These are phyloP conservation scores for Caenorhabditis briggsae DNA, from an alignment of 1,140 invertebrate species.

Conservation along the genomic window DNA sequence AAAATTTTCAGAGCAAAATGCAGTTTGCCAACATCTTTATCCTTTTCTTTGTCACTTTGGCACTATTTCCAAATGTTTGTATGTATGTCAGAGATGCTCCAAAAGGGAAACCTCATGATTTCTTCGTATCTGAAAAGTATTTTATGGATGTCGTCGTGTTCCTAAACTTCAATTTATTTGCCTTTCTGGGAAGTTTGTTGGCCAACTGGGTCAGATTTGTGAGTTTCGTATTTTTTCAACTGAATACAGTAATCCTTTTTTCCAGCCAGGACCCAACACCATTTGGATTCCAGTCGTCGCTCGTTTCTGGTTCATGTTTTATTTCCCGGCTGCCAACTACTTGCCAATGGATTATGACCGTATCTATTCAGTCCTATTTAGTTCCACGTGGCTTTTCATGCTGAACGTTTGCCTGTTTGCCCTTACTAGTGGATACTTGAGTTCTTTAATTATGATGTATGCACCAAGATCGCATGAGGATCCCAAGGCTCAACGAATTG, in stretches of 20 bases:
- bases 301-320: conserved; percentile 47
- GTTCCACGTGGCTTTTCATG: conserved; percentile 9
- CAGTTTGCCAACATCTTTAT: conserved; percentile 76
- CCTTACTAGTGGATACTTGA: conserved; percentile 21
- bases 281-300: conserved; percentile 21
- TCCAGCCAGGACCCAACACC: conserved; percentile 32
- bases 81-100: conserved; percentile 26
- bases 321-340: conserved; percentile 35
- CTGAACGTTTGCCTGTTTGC: conserved; percentile 8
- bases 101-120: neutral
- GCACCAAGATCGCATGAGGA: conserved; percentile 78
- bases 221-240: neutral
- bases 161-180: conserved; percentile 37
- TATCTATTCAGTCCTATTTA: conserved; percentile 2
- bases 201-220: conserved; percentile 33
- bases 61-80: conserved; percentile 29
- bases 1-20: conserved; percentile 81
- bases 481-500: conserved; percentile 19
- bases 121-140: conserved; percentile 23
- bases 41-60: conserved; percentile 18
- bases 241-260: neutral
- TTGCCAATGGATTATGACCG: neutral
- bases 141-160: conserved; percentile 14
- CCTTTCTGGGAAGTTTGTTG: conserved; percentile 38
- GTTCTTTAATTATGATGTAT: conserved; percentile 46